Evolutionary conservation across 2,888 invertebrate species (phyloP).

Genomic region (Tortrix viridana): DNA sequence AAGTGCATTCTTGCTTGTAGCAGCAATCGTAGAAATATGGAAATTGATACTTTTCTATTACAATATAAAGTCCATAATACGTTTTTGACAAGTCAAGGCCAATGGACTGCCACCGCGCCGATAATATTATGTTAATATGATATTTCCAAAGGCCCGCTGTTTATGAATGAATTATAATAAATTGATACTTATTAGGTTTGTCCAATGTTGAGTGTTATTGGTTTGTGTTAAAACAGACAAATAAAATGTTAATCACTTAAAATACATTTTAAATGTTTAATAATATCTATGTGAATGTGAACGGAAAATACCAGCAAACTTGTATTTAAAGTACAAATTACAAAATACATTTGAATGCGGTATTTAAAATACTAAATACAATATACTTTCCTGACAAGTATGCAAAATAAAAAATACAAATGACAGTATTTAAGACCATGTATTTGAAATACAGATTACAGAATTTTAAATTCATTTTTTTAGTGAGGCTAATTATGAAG

Average conservation of each 20-base stretch:
- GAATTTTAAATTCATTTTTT: too few species aligned
- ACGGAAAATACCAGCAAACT: too few species aligned
- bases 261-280: too few species aligned
- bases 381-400: too few species aligned
- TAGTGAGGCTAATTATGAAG: too few species aligned
- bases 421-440: too few species aligned
- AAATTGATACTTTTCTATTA: conserved; percentile 14
- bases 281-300: too few species aligned
- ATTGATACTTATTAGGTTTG: conserved; percentile 23
- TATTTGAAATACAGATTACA: too few species aligned
- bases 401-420: too few species aligned
- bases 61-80: conserved; percentile 29
- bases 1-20: conserved; percentile 29
- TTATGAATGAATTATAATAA: conserved; percentile 28
- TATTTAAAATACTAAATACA: too few species aligned
- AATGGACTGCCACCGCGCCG: conserved; percentile 44
- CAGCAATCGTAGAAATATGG: not conserved
- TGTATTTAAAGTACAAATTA: too few species aligned
- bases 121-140: conserved; percentile 46
- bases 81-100: conserved; percentile 45
- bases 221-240: conserved; percentile 14
- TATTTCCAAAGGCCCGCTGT: conserved; percentile 41
- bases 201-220: conserved; percentile 19
- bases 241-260: conserved; percentile 3
- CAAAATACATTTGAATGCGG: too few species aligned